Conservation (phyloP, 2,797 vertebrate genomes). For the Cynopterus sphinx region DNA sequence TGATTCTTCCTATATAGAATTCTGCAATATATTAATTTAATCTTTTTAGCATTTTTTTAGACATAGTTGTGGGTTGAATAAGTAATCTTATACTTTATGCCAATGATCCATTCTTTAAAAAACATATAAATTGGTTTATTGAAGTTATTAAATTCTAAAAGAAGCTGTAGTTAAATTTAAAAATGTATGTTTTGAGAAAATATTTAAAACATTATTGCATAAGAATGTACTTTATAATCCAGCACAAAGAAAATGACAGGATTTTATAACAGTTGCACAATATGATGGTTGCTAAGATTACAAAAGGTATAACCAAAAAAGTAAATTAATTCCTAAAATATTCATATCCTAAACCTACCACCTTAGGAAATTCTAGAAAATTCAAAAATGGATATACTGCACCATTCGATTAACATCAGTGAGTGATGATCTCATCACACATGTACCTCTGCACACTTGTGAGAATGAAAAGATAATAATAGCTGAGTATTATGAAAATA, state of each 20-base stretch:
- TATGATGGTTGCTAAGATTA: not conserved
- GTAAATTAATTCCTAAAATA: constrained; percentile 16
- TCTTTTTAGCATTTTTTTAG: not conserved
- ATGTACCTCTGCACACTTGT: not conserved
- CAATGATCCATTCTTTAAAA: constrained; percentile 4
- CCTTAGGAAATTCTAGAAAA: not conserved
- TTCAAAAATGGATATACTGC: not conserved
- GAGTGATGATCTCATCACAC: not conserved
- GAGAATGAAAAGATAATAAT: not conserved
- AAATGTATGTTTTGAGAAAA: constrained; percentile 3
- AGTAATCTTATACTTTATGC: not conserved
- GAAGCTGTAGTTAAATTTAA: not conserved
- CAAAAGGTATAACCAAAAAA: not conserved
- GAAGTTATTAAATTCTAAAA: not conserved
- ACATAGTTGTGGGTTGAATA: not conserved
- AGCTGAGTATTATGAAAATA: not conserved
- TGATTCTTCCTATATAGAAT: not conserved
- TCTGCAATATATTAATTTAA: not conserved
- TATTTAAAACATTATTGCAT: not conserved
- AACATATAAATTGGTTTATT: not conserved
- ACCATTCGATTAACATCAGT: not conserved
- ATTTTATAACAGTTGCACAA: not conserved
- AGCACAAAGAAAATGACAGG: not conserved
- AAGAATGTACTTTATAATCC: not conserved
- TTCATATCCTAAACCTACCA: not conserved